phyloP scores from a whole-genome alignment of 2,113 vertebrate species.

The Stomatorhinus ivindoensis region DNA sequence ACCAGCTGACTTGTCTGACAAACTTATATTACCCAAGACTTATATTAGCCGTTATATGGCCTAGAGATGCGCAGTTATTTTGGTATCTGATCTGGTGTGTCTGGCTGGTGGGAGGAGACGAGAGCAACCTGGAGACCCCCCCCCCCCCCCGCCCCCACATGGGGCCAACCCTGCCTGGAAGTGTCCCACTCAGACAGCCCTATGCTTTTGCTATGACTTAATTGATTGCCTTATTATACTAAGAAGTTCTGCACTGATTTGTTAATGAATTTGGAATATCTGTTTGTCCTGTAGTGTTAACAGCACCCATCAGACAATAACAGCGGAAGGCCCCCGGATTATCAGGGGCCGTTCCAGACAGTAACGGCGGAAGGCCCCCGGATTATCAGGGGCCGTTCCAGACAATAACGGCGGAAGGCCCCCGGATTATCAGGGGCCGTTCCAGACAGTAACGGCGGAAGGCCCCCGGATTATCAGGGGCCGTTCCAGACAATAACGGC shows the following conservation, averaged over 20 bases:
- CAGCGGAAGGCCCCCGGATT: not conserved
- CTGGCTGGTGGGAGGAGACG: not conserved
- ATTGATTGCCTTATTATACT: not conserved
- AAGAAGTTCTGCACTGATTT: not conserved
- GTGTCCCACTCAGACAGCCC: not conserved
- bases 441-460: not conserved
- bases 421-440: not conserved
- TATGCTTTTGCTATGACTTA: not conserved
- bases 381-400: not conserved
- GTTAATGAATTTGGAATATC: not conserved
- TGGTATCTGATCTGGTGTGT: not conserved
- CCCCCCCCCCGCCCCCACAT: not conserved
- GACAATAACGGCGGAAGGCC: not conserved
- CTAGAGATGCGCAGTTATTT: not conserved
- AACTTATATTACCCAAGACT: not conserved
- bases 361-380: not conserved
- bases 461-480: not conserved
- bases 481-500: not conserved
- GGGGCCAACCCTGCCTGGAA: not conserved
- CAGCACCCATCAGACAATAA: not conserved
- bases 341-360: not conserved
- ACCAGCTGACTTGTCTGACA: not conserved
- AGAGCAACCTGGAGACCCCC: not conserved
- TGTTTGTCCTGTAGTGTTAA: not conserved
- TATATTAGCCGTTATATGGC: not conserved